Conservation (phyloP, 2,797 vertebrate genomes). For the Brachyalestes nurse region DNA sequence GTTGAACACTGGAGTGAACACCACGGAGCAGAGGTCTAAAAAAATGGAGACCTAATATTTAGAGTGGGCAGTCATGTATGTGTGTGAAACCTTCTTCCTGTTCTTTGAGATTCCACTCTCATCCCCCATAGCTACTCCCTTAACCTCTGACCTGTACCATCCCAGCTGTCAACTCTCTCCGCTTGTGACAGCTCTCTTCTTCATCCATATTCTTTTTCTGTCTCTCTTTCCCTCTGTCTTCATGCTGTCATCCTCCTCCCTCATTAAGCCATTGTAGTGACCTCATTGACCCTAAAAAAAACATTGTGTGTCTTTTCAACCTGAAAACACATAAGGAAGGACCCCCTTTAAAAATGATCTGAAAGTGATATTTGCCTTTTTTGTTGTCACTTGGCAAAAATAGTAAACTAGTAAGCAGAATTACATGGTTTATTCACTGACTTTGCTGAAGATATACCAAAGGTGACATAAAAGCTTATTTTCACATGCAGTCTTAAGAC, state of each 20-base stretch:
- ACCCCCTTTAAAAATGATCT: neutral
- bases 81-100: conserved; percentile 50
- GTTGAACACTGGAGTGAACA: no score
- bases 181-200: conserved; percentile 67
- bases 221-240: conserved; percentile 1
- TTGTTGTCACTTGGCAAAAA: neutral
- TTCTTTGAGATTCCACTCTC: conserved; percentile 59
- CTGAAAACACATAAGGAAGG: neutral
- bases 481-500: neutral
- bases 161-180: conserved; percentile 83
- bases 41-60: no score
- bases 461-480: neutral
- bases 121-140: conserved; percentile 49
- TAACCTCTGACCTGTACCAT: conserved; percentile 74
- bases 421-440: neutral
- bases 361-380: neutral
- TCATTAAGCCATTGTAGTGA: conserved; percentile 16
- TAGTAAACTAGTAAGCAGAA: neutral
- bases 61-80: neutral
- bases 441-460: neutral
- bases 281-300: neutral
- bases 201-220: conserved; percentile 17
- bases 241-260: conserved; percentile 20
- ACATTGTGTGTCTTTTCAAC: neutral
- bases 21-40: no score